phyloP scores from a whole-genome alignment of 92 coral and sea anemone species.

The Epizoanthus scotinus region DNA sequence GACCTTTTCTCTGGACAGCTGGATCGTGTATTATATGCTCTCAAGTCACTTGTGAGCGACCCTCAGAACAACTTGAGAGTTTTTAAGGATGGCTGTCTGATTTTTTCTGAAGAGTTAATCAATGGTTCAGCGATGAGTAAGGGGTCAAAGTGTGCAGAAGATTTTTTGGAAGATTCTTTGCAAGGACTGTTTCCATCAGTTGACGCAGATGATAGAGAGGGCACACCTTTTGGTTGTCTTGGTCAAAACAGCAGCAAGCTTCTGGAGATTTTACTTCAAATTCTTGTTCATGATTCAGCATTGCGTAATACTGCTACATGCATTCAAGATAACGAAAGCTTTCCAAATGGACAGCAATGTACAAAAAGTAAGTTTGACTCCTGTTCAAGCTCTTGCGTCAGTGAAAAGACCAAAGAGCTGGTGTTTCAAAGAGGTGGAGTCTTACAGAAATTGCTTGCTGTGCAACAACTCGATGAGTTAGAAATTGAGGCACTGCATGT shows the following conservation, averaged over 20 bases:
- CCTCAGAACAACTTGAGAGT: slow-evolving; percentile 93
- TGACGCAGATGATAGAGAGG: background rate
- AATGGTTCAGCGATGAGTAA: slow-evolving; percentile 23
- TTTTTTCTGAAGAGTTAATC: slow-evolving; percentile 74
- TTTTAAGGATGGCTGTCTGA: slow-evolving; percentile 74
- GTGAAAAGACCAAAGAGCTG: background rate
- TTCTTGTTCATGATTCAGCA: slow-evolving; percentile 83
- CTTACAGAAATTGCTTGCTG: slow-evolving; percentile 55
- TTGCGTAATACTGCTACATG: background rate
- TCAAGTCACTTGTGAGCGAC: slow-evolving; percentile 71
- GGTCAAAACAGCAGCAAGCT: slow-evolving; percentile 55
- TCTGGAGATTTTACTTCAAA: slow-evolving; percentile 64
- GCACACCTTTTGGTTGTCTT: background rate
- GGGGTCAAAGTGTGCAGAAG: slow-evolving; percentile 45
- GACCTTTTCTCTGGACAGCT: slow-evolving; percentile 80
- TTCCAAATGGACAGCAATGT: slow-evolving; percentile 23
- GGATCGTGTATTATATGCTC: slow-evolving; percentile 70
- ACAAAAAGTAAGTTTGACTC: slow-evolving; percentile 8
- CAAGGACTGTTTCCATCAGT: slow-evolving; percentile 11
- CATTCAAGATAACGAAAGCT: background rate
- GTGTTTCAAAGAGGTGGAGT: slow-evolving; percentile 81
- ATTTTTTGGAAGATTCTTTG: slow-evolving; percentile 51
- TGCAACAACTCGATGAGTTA: slow-evolving; percentile 79
- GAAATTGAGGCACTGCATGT: slow-evolving; percentile 76
- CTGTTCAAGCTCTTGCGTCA: background rate